Percentiles rank a stretch among this genome's conserved stretches.
Evolutionary conservation across 2,888 invertebrate genomes (phyloP).

Genomic region (Tenthredo mesomela): DNA sequence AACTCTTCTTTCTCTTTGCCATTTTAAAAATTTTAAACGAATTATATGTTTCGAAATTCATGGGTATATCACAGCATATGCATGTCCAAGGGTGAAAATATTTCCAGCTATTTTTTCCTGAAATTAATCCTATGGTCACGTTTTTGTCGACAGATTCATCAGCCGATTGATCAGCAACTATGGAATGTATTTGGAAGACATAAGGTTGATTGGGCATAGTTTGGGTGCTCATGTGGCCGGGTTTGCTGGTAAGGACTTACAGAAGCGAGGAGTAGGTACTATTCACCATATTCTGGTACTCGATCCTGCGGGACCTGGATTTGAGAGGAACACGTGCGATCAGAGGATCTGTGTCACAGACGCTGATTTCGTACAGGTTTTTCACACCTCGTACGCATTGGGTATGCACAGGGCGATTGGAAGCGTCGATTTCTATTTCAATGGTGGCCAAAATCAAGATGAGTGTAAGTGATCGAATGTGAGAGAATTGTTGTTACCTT

Average conservation of each 20-base stretch:
- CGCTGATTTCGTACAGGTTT: slow-evolving; percentile 16
- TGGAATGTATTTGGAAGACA: background rate
- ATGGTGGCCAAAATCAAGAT: slow-evolving; percentile 35
- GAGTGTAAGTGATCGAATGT: background rate
- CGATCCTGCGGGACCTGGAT: slow-evolving; percentile 51
- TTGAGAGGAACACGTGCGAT: background rate
- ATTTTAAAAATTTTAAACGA: background rate
- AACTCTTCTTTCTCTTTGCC: no score
- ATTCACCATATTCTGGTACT: background rate
- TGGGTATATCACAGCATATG: no score
- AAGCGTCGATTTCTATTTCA: slow-evolving; percentile 33
- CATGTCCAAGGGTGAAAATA: no score
- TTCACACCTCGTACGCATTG: slow-evolving; percentile 44
- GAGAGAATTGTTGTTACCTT: background rate
- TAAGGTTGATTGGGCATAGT: slow-evolving; percentile 46
- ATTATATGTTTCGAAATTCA: no score
- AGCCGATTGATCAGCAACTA: slow-evolving; percentile 1
- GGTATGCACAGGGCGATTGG: slow-evolving; percentile 30
- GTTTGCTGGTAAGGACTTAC: background rate
- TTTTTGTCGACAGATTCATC: slow-evolving; percentile 29
- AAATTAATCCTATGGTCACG: no score
- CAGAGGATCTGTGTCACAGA: slow-evolving; percentile 27
- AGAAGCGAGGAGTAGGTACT: background rate
- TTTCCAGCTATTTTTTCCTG: no score
- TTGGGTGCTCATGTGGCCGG: slow-evolving; percentile 47